Conservation (phyloP, 2,888 invertebrate species). For the Lacanobia wlatinum region DNA sequence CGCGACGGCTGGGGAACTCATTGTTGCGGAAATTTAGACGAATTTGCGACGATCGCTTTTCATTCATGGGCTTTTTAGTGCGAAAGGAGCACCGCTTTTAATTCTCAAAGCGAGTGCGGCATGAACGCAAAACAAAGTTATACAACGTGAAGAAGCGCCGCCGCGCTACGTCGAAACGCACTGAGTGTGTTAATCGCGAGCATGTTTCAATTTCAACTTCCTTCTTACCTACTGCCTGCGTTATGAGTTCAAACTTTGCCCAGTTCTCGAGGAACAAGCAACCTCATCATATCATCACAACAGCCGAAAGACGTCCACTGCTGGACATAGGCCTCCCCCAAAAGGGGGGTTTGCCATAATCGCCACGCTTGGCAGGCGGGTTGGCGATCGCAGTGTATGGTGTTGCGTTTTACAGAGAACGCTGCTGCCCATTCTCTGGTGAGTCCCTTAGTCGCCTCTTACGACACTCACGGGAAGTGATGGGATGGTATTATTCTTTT, state of each 20-base stretch:
- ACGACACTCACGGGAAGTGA: no score
- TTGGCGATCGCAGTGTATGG: no score
- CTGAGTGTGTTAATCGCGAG: slow-evolving; percentile 71
- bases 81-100: slow-evolving; percentile 83
- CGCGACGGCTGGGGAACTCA: slow-evolving; percentile 81
- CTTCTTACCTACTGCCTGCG: slow-evolving; percentile 51
- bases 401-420: no score
- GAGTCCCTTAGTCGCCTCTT: no score
- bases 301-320: no score
- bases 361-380: no score
- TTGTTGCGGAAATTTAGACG: slow-evolving; percentile 88
- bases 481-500: no score
- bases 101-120: slow-evolving; percentile 85
- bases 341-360: no score
- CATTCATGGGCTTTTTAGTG: slow-evolving; percentile 87
- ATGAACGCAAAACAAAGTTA: slow-evolving; percentile 84
- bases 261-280: slow-evolving; percentile 13
- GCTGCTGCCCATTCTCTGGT: no score
- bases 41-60: slow-evolving; percentile 88
- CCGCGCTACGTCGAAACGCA: slow-evolving; percentile 63
- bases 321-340: no score
- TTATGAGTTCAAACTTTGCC: slow-evolving; percentile 48
- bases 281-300: no score
- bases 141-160: slow-evolving; percentile 74
- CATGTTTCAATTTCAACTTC: slow-evolving; percentile 66